phyloP scores from a whole-genome alignment of 2,888 invertebrate species.

The Xanthostigma xanthostigma region DNA sequence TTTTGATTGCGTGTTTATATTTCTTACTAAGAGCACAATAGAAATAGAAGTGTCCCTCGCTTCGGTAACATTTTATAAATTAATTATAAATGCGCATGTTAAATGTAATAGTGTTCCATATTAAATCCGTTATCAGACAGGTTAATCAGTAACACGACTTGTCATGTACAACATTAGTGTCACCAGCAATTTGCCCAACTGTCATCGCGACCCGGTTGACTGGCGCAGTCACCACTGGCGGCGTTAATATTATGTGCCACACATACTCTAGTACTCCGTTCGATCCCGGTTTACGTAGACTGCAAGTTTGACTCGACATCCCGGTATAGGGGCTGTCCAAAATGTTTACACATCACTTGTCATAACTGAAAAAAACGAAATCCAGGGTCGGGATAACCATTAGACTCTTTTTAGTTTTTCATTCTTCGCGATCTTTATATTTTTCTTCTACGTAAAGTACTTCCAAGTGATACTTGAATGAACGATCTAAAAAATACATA shows the following conservation, averaged over 20 bases:
- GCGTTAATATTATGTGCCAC: background rate
- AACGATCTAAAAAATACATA: no score
- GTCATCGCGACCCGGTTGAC: background rate
- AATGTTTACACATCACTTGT: no score
- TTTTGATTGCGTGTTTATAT: no score
- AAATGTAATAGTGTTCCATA: constrained; percentile 25
- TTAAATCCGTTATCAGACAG: constrained; percentile 29
- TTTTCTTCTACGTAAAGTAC: no score
- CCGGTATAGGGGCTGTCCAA: no score
- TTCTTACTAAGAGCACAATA: no score
- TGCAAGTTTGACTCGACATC: background rate
- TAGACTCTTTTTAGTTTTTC: no score
- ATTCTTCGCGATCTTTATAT: no score
- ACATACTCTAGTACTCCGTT: background rate
- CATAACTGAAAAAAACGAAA: no score
- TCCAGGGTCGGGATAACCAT: no score
- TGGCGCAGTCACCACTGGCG: background rate
- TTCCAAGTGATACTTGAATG: no score
- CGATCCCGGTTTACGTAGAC: background rate
- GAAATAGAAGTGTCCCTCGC: no score
- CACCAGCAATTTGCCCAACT: constrained; percentile 14
- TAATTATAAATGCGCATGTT: constrained; percentile 25
- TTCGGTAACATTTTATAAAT: constrained; percentile 15
- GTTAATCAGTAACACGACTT: constrained; percentile 29
- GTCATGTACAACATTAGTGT: constrained; percentile 30